Conservation (phyloP, 1,140 invertebrate species). For the Bombus confusus region DNA sequence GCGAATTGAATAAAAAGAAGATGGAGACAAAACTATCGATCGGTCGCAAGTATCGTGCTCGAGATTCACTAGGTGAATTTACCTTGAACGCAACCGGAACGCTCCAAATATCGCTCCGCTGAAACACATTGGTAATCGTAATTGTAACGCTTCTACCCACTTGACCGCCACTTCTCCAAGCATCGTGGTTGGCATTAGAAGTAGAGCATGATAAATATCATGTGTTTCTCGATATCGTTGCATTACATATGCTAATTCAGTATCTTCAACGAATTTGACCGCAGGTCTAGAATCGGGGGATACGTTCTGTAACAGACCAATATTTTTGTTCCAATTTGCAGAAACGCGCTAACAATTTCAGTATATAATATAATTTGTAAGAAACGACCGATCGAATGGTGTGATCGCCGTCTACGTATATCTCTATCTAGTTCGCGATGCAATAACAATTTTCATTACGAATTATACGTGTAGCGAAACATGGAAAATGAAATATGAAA, state of each 20-base stretch:
- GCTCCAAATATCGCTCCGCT: constrained; percentile 94
- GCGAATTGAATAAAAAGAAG: not conserved
- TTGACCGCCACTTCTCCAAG: constrained; percentile 97
- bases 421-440: too few species aligned
- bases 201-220: constrained; percentile 95
- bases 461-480: too few species aligned
- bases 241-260: constrained; percentile 97
- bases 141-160: constrained; percentile 98
- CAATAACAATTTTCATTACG: too few species aligned
- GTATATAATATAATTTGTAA: not conserved
- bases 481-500: too few species aligned
- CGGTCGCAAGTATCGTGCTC: not conserved
- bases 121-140: constrained; percentile 94
- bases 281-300: constrained; percentile 94
- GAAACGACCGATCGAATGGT: not conserved
- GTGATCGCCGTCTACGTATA: too few species aligned
- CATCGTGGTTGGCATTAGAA: constrained; percentile 98
- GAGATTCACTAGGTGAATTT: constrained; percentile 61
- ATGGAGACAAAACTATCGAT: not conserved
- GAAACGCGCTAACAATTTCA: not conserved
- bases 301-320: constrained; percentile 86
- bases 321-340: not conserved
- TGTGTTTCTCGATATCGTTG: constrained; percentile 98
- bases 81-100: constrained; percentile 90
- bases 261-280: constrained; percentile 96